These are phyloP conservation scores for Rhinichthys osculus DNA, from an alignment of 2,797 vertebrate species.

Conservation along the genomic window DNA sequence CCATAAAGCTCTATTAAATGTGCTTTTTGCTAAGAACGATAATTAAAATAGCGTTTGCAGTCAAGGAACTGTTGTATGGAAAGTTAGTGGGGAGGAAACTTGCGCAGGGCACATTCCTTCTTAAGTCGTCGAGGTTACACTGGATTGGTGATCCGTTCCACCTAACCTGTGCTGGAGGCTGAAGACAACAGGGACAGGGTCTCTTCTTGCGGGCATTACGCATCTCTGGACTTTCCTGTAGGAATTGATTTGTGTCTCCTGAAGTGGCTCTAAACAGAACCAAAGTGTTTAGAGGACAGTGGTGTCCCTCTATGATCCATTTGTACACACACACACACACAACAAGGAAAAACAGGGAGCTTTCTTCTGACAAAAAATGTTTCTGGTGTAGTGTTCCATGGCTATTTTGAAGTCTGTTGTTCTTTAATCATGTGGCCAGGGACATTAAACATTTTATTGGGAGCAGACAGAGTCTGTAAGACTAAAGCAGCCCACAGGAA, in stretches of 20 bases:
- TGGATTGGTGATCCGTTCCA: conserved; percentile 20
- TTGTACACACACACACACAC: conserved; percentile 1
- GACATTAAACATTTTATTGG: conserved; percentile 69
- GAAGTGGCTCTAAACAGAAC: conserved; percentile 34
- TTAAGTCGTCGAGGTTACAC: not conserved
- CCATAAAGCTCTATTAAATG: conserved; percentile 15
- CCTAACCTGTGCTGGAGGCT: conserved; percentile 30
- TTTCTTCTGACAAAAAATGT: conserved; percentile 16
- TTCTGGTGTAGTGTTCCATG: conserved; percentile 57
- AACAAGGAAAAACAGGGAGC: conserved; percentile 5
- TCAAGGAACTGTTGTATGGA: conserved; percentile 14
- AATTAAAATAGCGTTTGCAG: conserved; percentile 3
- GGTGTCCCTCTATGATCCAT: conserved; percentile 3
- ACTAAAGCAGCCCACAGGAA: conserved; percentile 49
- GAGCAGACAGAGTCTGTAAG: conserved; percentile 64
- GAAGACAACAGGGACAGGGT: conserved; percentile 28
- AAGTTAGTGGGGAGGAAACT: conserved; percentile 31
- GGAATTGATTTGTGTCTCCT: conserved; percentile 4
- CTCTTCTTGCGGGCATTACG: conserved; percentile 8
- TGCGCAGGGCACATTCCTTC: conserved; percentile 7
- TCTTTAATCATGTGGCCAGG: conserved; percentile 69
- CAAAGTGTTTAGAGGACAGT: conserved; percentile 37
- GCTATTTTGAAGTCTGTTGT: conserved; percentile 60
- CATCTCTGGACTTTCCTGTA: not conserved
- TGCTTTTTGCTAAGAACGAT: conserved; percentile 1